Evolutionary conservation across 1,140 invertebrate species (phyloP), one percentile per base, ranked within the genome.

Genomic region (Harpegnathos saltator): DNA sequence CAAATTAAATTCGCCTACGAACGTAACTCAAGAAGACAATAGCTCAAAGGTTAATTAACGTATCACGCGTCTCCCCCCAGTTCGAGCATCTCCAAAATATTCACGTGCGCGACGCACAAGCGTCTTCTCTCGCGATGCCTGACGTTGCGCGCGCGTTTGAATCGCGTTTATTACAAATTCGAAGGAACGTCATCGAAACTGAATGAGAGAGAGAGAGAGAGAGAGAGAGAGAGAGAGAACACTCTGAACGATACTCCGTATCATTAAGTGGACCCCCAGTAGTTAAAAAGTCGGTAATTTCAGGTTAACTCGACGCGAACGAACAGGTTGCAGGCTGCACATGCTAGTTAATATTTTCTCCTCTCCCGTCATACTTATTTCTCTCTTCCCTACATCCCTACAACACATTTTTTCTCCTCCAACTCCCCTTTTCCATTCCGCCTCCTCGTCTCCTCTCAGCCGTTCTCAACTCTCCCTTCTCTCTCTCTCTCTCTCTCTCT

Each of bases 241-340:
- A 0, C 38, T 44, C 26, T 33, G 61, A 74, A 61, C 9, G 58
- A 74, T 62, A 48, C 58, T 62, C 12, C 14, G 15, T 33, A 33
- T 29, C 26, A 62, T 75, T 75, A 65, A 24, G 19, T 26, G 9
- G 9, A 44, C 38, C 22, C n/a, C 14, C n/a, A n/a, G 14, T 33
- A 63, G 59, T 33, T 9, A 14, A 75, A 75, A 63, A 38, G 58
- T 74, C 72, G 38, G 7, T 29, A 75, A 63, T 26, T 63, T 52
- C n/a, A n/a, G 33, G 24, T 3, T 24, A 12, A 19, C 0, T 15
- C 17, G 4, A 22, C 14, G 11, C 7, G 7, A n/a, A 2, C 17
- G 14, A 1, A 63, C 22, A n/a, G n/a, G 15, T 44, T 44, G 38
- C 38, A 9, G 11, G 4, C 1, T 33, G 38, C 9, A 44, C 9